These are phyloP conservation scores for Malurus cyaneus DNA, from an alignment of 2,113 vertebrate species.

Conservation along the genomic window DNA sequence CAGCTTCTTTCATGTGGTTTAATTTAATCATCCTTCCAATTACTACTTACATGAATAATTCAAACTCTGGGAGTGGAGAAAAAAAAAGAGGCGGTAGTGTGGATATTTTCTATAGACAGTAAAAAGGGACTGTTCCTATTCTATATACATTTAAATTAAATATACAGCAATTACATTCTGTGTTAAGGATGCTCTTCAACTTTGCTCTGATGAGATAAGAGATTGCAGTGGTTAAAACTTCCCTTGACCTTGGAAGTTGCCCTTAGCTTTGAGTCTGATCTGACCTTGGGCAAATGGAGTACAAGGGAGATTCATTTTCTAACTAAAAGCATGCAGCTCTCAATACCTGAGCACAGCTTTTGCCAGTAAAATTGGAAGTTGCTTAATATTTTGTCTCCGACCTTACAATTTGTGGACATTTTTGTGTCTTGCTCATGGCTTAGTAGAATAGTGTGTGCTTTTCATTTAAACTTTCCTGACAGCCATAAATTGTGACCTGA, in stretches of 20 bases:
- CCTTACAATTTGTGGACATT: neutral
- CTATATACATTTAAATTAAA: neutral
- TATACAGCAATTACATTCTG: neutral
- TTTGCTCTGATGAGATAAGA: neutral
- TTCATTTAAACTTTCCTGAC: neutral
- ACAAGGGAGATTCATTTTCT: neutral
- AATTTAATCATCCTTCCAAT: constrained; percentile 27
- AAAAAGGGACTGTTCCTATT: neutral
- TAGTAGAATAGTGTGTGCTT: neutral
- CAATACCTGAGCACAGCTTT: neutral
- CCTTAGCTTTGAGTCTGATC: neutral
- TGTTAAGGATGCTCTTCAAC: neutral
- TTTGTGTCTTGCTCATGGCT: neutral
- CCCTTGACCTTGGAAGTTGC: neutral
- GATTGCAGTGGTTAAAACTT: neutral
- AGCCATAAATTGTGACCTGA: neutral
- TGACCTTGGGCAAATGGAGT: neutral
- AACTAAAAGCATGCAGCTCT: neutral
- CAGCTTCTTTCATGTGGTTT: neutral
- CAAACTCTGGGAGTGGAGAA: neutral
- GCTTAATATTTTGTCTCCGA: neutral
- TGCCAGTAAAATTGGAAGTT: neutral
- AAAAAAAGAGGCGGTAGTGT: neutral
- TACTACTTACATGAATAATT: constrained; percentile 32
- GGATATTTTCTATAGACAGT: neutral